Percentiles rank a stretch among this genome's conserved stretches.
Conservation (phyloP, 2,888 invertebrate species). For the Sphaeridia pumilis region DNA sequence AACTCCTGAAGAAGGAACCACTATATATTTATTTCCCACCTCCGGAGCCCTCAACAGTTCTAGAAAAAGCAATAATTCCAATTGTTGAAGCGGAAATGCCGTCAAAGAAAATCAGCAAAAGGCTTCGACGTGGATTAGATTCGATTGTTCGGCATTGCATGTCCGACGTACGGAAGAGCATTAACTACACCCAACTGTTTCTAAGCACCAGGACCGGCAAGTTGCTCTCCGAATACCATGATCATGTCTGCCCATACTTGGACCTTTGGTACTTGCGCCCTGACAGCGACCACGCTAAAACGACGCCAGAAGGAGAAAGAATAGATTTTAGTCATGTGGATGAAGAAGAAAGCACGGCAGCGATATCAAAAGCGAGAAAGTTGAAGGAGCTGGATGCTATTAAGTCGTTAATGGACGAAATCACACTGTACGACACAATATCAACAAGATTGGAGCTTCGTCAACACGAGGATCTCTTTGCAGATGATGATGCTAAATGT, state of each 20-base stretch:
- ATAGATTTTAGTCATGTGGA: too few species aligned
- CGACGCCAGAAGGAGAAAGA: too few species aligned
- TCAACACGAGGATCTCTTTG: neutral
- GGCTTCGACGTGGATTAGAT: constrained; percentile 15
- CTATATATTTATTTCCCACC: constrained; percentile 21
- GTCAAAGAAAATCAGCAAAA: neutral
- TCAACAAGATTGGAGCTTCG: neutral
- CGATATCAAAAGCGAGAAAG: too few species aligned
- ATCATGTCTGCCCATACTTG: neutral
- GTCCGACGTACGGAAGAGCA: constrained; percentile 27
- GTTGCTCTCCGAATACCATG: too few species aligned
- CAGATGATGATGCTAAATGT: too few species aligned
- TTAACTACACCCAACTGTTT: constrained; percentile 31
- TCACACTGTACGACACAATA: neutral
- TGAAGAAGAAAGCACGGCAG: too few species aligned
- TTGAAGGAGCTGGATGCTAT: neutral
- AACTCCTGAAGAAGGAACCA: constrained; percentile 30
- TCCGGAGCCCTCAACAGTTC: constrained; percentile 21
- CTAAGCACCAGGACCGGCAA: too few species aligned
- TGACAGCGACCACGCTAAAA: too few species aligned
- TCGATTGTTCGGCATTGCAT: constrained; percentile 26
- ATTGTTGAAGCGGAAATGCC: constrained; percentile 14
- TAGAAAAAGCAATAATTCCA: constrained; percentile 24
- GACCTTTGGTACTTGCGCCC: constrained; percentile 19
- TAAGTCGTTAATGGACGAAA: neutral